Evolutionary conservation across 2,113 vertebrate genomes (phyloP).

Genomic region (Brienomyrus brachyistius): DNA sequence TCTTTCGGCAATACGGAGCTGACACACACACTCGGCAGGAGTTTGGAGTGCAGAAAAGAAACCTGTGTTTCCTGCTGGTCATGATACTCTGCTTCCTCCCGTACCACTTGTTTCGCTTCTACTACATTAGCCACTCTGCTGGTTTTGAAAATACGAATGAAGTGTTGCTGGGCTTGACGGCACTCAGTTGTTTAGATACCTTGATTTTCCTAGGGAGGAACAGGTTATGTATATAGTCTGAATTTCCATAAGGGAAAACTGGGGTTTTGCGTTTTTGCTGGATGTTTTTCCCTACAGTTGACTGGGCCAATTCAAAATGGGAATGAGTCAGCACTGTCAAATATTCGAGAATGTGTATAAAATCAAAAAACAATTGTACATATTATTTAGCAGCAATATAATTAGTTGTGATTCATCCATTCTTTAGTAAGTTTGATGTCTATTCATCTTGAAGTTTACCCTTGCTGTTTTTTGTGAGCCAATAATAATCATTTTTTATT

Average conservation of each 20-base stretch:
- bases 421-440: not conserved
- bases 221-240: constrained; percentile 14
- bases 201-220: constrained; percentile 51
- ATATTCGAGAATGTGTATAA: not conserved
- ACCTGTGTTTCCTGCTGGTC: constrained; percentile 71
- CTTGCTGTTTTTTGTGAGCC: not conserved
- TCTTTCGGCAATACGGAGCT: constrained; percentile 48
- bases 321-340: not conserved
- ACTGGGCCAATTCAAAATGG: not conserved
- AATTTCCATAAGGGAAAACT: not conserved
- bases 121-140: constrained; percentile 42
- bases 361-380: not conserved
- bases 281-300: not conserved
- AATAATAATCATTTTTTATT: not conserved
- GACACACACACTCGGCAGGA: constrained; percentile 66
- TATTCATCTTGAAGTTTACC: not conserved
- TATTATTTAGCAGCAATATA: not conserved
- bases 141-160: constrained; percentile 56
- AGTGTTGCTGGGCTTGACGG: constrained; percentile 75
- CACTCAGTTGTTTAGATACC: constrained; percentile 78
- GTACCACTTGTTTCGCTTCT: constrained; percentile 73
- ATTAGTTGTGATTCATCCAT: not conserved
- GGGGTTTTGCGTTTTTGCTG: not conserved
- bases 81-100: constrained; percentile 77
- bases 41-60: constrained; percentile 79